Conservation (phyloP, 2,113 vertebrate species). For the Hoplias malabaricus region DNA sequence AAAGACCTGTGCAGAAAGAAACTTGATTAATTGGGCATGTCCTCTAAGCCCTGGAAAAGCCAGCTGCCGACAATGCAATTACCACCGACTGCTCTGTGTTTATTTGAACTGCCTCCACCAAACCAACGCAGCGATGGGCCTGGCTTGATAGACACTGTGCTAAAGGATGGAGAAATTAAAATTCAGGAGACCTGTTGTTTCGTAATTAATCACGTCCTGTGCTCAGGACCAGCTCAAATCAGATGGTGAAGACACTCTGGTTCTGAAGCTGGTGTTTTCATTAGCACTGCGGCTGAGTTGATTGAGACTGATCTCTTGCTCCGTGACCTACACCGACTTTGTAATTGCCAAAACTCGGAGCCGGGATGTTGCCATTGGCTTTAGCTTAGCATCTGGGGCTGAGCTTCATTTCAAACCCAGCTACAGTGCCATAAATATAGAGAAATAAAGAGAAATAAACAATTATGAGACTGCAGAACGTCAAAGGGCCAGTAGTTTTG, state of each 20-base stretch:
- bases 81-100: slow-evolving; percentile 79
- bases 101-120: slow-evolving; percentile 74
- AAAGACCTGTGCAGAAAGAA: slow-evolving; percentile 77
- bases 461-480: slow-evolving; percentile 17
- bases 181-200: background rate
- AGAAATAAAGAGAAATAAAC: slow-evolving; percentile 42
- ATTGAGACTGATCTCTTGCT: background rate
- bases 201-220: background rate
- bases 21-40: slow-evolving; percentile 84
- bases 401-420: slow-evolving; percentile 31
- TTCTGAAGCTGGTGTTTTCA: background rate
- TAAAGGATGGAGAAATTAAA: background rate
- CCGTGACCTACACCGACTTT: background rate
- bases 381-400: background rate
- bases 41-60: slow-evolving; percentile 70
- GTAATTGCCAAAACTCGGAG: slow-evolving; percentile 18
- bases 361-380: slow-evolving; percentile 22
- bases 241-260: background rate
- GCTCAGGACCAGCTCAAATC: background rate
- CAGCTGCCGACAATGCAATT: slow-evolving; percentile 81
- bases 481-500: slow-evolving; percentile 14
- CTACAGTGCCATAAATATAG: slow-evolving; percentile 28
- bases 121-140: slow-evolving; percentile 42
- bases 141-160: background rate
- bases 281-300: background rate